Conservation (phyloP, 2,113 vertebrate species). For the Antigone vipio region DNA sequence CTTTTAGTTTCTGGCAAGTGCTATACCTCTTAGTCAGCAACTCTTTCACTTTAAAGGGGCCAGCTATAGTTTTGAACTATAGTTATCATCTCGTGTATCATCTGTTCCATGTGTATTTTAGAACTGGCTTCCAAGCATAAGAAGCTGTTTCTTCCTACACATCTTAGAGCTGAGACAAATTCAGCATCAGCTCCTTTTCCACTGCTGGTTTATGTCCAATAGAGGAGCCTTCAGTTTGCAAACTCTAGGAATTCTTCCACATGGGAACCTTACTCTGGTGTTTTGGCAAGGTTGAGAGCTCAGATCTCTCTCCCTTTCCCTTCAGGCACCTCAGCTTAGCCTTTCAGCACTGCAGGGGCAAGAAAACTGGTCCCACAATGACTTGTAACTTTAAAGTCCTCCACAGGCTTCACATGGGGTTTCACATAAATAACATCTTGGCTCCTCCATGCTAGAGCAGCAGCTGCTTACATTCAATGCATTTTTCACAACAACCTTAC, state of each 20-base stretch:
- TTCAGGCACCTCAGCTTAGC: too few species aligned
- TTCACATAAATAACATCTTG: not conserved
- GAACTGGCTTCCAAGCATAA: not conserved
- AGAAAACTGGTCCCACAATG: not conserved
- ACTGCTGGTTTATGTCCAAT: not conserved
- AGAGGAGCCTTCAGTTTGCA: not conserved
- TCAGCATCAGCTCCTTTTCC: not conserved
- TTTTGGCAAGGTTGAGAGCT: not conserved
- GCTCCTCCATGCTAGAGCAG: not conserved
- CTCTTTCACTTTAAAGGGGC: not conserved
- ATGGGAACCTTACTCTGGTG: not conserved
- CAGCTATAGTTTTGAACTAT: not conserved
- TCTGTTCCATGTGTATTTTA: not conserved
- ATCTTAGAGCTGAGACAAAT: not conserved
- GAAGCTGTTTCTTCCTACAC: not conserved
- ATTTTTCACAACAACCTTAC: not conserved
- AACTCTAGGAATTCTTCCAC: not conserved
- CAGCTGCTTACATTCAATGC: constrained; percentile 17
- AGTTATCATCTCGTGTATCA: not conserved
- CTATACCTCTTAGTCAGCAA: not conserved
- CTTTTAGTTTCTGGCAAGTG: not conserved
- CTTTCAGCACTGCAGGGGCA: not conserved
- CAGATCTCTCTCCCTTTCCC: not conserved
- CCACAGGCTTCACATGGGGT: not conserved
- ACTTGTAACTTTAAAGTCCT: not conserved